Evolutionary conservation across 2,888 invertebrate species (phyloP).

Genomic region (Macrophya annulata): DNA sequence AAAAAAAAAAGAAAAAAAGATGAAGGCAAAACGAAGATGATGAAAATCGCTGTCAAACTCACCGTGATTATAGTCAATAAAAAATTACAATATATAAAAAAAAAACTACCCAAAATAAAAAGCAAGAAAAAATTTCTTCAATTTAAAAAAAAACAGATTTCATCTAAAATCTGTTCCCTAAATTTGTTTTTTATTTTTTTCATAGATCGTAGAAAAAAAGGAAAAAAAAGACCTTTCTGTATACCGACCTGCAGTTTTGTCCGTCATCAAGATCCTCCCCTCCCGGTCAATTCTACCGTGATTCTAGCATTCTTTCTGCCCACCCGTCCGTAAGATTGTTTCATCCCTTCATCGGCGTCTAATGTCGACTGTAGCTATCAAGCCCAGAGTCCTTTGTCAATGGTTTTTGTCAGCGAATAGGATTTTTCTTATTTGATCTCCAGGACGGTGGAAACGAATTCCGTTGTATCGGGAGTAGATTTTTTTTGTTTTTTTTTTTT

Average conservation of each 20-base stretch:
- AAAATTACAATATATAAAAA: too few relatives aligned
- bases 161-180: not conserved
- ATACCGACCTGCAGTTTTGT: not conserved
- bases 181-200: not conserved
- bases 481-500: constrained; percentile 6
- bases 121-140: too few relatives aligned
- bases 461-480: constrained; percentile 29
- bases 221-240: not conserved
- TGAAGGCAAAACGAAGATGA: too few relatives aligned
- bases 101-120: too few relatives aligned
- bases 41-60: not conserved
- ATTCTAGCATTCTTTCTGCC: constrained; percentile 53
- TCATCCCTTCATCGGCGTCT: constrained; percentile 53
- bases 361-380: constrained; percentile 49
- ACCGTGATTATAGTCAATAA: not conserved
- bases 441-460: constrained; percentile 29
- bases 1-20: not conserved
- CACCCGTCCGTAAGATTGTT: constrained; percentile 46
- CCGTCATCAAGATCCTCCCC: constrained; percentile 2
- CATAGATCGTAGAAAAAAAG: not conserved
- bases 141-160: too few relatives aligned
- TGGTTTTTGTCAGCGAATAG: constrained; percentile 34
- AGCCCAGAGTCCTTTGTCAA: constrained; percentile 48
- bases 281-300: constrained; percentile 46
- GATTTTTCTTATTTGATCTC: constrained; percentile 46